Percentiles rank a stretch among this genome's conserved stretches.
Evolutionary conservation across 2,888 invertebrate genomes (phyloP).

Genomic region (Keiferia lycopersicella): DNA sequence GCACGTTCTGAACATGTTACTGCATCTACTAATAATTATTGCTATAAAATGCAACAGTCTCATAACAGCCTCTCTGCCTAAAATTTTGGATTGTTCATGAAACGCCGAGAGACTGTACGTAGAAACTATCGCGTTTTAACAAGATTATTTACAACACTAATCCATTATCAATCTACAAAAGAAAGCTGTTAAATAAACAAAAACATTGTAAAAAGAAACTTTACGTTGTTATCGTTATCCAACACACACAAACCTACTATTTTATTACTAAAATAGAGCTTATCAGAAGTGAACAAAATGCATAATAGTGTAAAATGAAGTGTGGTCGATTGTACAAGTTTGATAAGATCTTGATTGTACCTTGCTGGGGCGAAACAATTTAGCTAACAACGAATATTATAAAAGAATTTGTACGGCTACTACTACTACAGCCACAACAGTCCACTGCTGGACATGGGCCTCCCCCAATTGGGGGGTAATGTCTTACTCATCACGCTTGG

Average conservation of each 20-base stretch:
- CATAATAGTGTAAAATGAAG: neutral
- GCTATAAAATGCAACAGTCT: too few species aligned
- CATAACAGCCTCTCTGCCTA: too few species aligned
- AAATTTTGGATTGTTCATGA: too few species aligned
- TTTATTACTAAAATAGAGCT: slow-evolving; percentile 2
- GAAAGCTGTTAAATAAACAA: slow-evolving; percentile 22
- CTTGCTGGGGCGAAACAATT: slow-evolving; percentile 48
- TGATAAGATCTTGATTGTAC: slow-evolving; percentile 47
- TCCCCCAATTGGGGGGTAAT: too few species aligned
- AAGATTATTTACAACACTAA: neutral
- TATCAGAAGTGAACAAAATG: neutral
- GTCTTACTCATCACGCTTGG: too few species aligned
- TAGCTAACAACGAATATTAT: slow-evolving; percentile 38
- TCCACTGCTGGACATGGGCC: too few species aligned
- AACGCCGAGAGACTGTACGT: too few species aligned
- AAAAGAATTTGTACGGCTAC: too few species aligned
- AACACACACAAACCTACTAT: neutral
- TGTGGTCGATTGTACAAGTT: slow-evolving; percentile 36
- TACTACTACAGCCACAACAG: too few species aligned
- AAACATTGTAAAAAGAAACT: slow-evolving; percentile 1
- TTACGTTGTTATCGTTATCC: neutral
- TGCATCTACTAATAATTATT: too few species aligned
- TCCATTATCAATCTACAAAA: slow-evolving; percentile 3
- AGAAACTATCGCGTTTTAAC: neutral
- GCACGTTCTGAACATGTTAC: too few species aligned